A percentile compares a stretch with the other conserved stretches of the same genome.
phyloP scores from a whole-genome alignment of 1,140 invertebrate species.

The Calephelis nemesis region DNA sequence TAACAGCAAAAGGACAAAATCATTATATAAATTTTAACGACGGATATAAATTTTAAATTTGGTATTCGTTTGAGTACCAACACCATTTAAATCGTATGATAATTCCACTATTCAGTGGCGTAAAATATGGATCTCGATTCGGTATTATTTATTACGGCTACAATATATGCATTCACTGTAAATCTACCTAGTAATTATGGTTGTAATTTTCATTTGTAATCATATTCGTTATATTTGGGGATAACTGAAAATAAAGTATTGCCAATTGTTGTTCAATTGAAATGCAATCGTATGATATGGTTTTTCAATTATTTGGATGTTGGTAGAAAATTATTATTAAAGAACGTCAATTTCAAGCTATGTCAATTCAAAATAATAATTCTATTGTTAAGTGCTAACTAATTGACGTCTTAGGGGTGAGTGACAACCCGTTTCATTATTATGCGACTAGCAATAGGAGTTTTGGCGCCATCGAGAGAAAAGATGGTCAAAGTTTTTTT shows the following conservation, averaged over 20 bases:
- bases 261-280: background rate
- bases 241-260: background rate
- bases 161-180: constrained; percentile 12
- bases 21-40: no score
- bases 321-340: background rate
- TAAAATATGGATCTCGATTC: constrained; percentile 15
- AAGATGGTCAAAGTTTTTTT: no score
- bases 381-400: no score
- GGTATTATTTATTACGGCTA: constrained; percentile 3
- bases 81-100: constrained; percentile 5
- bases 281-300: background rate
- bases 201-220: constrained; percentile 17
- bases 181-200: constrained; percentile 4
- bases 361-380: no score
- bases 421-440: no score
- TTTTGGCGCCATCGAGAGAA: no score
- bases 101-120: constrained; percentile 8
- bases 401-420: no score
- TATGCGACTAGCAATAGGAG: no score
- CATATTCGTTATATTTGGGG: constrained; percentile 1
- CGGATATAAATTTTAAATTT: background rate
- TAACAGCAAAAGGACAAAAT: no score
- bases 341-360: no score
- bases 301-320: background rate
- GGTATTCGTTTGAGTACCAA: background rate